These are phyloP conservation scores for Argyresthia albistria DNA, from an alignment of 2,888 invertebrate genomes.

Conservation along the genomic window DNA sequence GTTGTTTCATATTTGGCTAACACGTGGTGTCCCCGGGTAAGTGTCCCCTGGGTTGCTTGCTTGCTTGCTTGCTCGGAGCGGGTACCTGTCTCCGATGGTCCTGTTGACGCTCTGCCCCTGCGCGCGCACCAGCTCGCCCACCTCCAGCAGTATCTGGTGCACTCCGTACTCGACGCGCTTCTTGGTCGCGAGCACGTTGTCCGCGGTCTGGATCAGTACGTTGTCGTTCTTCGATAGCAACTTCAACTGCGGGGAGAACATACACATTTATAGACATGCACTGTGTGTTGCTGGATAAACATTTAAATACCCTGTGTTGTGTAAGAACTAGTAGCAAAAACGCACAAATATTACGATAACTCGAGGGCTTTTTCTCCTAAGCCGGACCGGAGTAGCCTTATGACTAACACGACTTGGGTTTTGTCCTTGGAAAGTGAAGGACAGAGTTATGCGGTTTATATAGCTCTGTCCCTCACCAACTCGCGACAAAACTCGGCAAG, in stretches of 20 bases:
- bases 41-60: too few relatives aligned
- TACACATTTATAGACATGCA: neutral
- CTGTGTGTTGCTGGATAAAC: neutral
- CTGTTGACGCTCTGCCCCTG: constrained; percentile 77
- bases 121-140: constrained; percentile 74
- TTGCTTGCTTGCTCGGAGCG: too few relatives aligned
- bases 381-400: too few relatives aligned
- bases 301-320: too few relatives aligned
- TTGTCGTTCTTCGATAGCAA: constrained; percentile 81
- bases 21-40: too few relatives aligned
- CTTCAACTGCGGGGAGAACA: constrained; percentile 42
- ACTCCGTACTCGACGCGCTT: constrained; percentile 34
- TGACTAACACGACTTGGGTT: too few relatives aligned
- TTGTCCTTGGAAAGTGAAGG: too few relatives aligned
- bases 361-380: too few relatives aligned
- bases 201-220: constrained; percentile 86
- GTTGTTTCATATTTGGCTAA: too few relatives aligned
- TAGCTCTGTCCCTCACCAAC: too few relatives aligned
- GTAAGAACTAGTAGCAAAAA: neutral
- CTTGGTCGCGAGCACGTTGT: constrained; percentile 83
- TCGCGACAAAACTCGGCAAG: too few relatives aligned
- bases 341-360: neutral
- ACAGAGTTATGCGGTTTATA: too few relatives aligned
- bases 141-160: constrained; percentile 83
- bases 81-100: constrained; percentile 75